Percentiles rank a stretch among this genome's conserved stretches.
These are phyloP conservation scores for Drosophila aff. DNA, from an alignment of 1,140 invertebrate species.

Conservation along the genomic window DNA sequence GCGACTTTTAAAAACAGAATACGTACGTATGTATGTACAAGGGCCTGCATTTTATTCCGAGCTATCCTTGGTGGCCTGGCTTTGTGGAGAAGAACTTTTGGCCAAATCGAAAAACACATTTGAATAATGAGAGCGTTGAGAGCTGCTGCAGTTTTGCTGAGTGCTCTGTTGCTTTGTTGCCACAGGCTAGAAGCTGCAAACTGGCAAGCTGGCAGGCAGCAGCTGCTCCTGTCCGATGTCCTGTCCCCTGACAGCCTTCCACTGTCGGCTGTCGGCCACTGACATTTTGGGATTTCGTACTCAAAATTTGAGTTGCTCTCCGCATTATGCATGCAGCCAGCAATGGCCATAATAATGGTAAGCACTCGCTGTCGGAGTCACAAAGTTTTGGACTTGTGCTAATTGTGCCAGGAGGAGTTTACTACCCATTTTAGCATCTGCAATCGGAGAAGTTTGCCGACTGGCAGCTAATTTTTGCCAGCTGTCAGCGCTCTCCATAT, in stretches of 20 bases:
- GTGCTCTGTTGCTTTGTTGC: slow-evolving; percentile 44
- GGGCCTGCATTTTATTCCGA: not conserved
- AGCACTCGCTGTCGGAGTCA: slow-evolving; percentile 42
- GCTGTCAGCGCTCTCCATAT: slow-evolving; percentile 67
- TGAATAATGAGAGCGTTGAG: slow-evolving; percentile 70
- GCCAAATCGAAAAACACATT: slow-evolving; percentile 55
- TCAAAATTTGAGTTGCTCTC: slow-evolving; percentile 64
- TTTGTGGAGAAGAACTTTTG: slow-evolving; percentile 3
- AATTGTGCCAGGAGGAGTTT: slow-evolving; percentile 64
- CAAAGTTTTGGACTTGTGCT: slow-evolving; percentile 54
- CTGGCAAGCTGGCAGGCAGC: slow-evolving; percentile 21
- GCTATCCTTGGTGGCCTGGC: not conserved
- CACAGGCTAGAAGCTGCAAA: slow-evolving; percentile 22
- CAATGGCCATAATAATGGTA: slow-evolving; percentile 28
- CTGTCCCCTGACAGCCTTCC: slow-evolving; percentile 41
- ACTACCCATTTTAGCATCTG: slow-evolving; percentile 2
- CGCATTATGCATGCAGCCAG: slow-evolving; percentile 24
- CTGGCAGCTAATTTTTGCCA: slow-evolving; percentile 74
- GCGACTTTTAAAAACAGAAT: no score
- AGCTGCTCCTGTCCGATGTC: slow-evolving; percentile 36
- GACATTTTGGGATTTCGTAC: slow-evolving; percentile 72
- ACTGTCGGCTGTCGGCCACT: slow-evolving; percentile 48
- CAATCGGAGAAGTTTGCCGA: slow-evolving; percentile 11
- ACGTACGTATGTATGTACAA: not conserved
- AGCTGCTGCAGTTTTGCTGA: slow-evolving; percentile 33